phyloP scores from a whole-genome alignment of 2,113 vertebrate species.

The Gymnobelideus leadbeateri region DNA sequence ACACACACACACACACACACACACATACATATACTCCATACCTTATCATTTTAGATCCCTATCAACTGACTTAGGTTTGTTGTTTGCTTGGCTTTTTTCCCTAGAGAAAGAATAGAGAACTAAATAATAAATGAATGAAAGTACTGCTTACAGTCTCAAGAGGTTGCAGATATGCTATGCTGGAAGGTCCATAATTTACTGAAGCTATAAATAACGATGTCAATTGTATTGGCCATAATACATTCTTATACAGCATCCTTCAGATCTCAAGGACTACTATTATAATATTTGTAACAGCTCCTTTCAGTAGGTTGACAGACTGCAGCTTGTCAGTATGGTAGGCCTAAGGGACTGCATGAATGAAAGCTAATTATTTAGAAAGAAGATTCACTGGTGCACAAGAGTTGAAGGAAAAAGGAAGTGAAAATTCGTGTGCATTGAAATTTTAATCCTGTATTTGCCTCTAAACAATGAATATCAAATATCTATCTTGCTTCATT shows the following conservation, averaged over 20 bases:
- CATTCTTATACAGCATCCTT: slow-evolving; percentile 51
- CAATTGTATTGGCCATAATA: slow-evolving; percentile 19
- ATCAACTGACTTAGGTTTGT: neutral
- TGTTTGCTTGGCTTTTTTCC: neutral
- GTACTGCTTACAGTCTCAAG: slow-evolving; percentile 45
- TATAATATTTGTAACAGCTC: slow-evolving; percentile 61
- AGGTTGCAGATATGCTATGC: slow-evolving; percentile 53
- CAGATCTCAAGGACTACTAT: slow-evolving; percentile 48
- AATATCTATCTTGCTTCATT: slow-evolving; percentile 12
- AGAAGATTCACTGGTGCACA: slow-evolving; percentile 56
- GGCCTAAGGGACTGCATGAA: slow-evolving; percentile 49
- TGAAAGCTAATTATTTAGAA: slow-evolving; percentile 60
- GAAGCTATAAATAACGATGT: slow-evolving; percentile 64
- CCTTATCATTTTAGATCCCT: slow-evolving; percentile 22
- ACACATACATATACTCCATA: no score
- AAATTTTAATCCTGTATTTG: slow-evolving; percentile 68
- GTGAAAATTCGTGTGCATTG: slow-evolving; percentile 30
- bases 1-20: no score
- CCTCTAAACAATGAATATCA: slow-evolving; percentile 55
- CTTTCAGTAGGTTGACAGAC: slow-evolving; percentile 50
- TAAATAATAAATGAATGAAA: slow-evolving; percentile 61
- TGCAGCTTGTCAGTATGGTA: neutral
- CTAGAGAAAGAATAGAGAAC: slow-evolving; percentile 13
- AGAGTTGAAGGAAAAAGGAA: slow-evolving; percentile 44
- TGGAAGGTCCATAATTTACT: slow-evolving; percentile 44